Evolutionary conservation across 2,113 vertebrate species (phyloP), one percentile per base, ranked within the genome.

Genomic region (Nettapus auritus): DNA sequence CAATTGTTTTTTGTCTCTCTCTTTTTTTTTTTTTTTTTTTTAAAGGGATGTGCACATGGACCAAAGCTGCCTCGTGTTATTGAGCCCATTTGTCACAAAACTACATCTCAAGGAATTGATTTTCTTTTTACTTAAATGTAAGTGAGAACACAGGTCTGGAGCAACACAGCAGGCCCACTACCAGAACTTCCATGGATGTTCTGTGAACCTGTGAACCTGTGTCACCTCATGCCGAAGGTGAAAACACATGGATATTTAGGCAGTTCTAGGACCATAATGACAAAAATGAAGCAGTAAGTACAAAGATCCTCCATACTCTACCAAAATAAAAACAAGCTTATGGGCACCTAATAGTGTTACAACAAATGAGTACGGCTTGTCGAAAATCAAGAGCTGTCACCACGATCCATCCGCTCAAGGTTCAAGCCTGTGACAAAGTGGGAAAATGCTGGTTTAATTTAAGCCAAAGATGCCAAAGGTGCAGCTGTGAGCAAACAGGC

Each of bases 161-260:
- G 46, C 46, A 44, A 9, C 52, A 38, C 28, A 56, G 33, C 33
- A 48, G 56, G 28, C 63, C 74, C 48, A 59, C 33, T 59, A 25
- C 33, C 62, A 48, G 56, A 31, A 57, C 50, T 75, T 55, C 42
- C 20, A 3, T 15, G 15, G 57, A 18, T 28, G 48, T 67, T 75
- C 56, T n/a, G n/a, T n/a, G n/a, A n/a, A 66, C 31, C n/a, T 0
- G 0, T 11, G 31, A 38, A 60, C 44, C 11, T 4, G 15, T n/a
- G 29, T 48, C 44, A 36, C 33, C 40, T 31, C 21, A 63, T 14
- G 38, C 4, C 3, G 33, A 79, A 64, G 11, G 9, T 42, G n/a
- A 60, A 60, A 60, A 55, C 23, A 50, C 19, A 16, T 6, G 6
- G 36, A 53, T 8, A 28, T 13, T 8, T 31, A 25, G 50, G 36